Evolutionary conservation across 35 echinoderm and acorn worm genomes (phyloP).

Genomic region (Lytechinus pictus): DNA sequence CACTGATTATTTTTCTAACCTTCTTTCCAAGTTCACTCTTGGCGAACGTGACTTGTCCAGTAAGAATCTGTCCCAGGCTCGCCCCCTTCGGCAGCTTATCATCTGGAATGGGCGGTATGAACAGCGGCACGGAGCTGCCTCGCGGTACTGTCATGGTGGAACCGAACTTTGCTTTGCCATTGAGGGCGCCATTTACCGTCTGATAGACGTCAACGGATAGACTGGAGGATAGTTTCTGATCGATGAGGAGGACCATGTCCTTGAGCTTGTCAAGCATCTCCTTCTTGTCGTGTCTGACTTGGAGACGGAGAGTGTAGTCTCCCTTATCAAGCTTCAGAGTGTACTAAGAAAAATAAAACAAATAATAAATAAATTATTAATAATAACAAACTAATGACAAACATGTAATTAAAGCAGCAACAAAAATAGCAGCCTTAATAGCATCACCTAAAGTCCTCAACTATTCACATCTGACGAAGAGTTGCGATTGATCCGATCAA

Average conservation of each 20-base stretch:
- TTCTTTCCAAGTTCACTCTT: slow-evolving; percentile 91
- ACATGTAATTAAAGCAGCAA: no score
- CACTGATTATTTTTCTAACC: slow-evolving; percentile 58
- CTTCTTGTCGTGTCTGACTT: slow-evolving; percentile 89
- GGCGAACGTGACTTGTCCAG: slow-evolving; percentile 91
- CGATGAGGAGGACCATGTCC: slow-evolving; percentile 92
- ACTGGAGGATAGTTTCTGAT: slow-evolving; percentile 96
- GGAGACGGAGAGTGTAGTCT: slow-evolving; percentile 94
- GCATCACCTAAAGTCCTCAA: no score
- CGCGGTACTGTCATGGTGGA: slow-evolving; percentile 61
- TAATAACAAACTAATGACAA: no score
- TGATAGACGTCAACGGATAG: slow-evolving; percentile 81
- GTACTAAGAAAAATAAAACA: slow-evolving; percentile 62
- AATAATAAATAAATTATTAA: background rate
- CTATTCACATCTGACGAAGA: no score
- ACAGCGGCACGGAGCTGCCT: slow-evolving; percentile 72
- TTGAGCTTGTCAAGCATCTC: slow-evolving; percentile 91
- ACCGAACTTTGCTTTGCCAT: slow-evolving; percentile 85
- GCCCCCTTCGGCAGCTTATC: slow-evolving; percentile 96
- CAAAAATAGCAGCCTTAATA: no score
- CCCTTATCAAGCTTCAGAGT: slow-evolving; percentile 97
- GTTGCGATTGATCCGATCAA: no score
- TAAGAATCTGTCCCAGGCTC: slow-evolving; percentile 89
- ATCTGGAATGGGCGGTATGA: slow-evolving; percentile 88
- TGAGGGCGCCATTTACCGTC: slow-evolving; percentile 71